Conservation (phyloP, 2,797 vertebrate genomes). For the Cheirogaleus major region DNA sequence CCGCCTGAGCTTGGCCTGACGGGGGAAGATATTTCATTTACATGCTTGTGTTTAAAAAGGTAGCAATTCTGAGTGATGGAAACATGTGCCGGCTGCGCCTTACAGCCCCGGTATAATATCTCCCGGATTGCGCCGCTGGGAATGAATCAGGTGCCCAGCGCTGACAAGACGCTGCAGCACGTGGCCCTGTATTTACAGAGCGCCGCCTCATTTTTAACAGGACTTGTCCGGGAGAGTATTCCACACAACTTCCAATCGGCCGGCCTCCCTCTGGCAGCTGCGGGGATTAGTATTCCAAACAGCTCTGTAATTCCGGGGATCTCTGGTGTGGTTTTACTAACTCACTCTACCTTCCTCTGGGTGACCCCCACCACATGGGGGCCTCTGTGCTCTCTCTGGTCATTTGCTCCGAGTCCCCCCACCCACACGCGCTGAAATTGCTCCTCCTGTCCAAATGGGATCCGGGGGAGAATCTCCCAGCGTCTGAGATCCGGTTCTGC, state of each 20-base stretch:
- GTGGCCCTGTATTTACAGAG: constrained; percentile 60
- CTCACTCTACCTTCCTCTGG: not conserved
- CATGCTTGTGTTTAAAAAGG: constrained; percentile 72
- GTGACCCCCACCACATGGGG: not conserved
- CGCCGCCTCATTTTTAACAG: constrained; percentile 74
- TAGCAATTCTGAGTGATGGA: constrained; percentile 72
- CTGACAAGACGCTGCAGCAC: constrained; percentile 61
- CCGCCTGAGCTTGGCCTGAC: constrained; percentile 49
- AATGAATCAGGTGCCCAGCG: constrained; percentile 55
- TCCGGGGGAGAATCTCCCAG: not conserved
- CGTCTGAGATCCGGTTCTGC: not conserved
- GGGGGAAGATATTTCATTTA: constrained; percentile 76
- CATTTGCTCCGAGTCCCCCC: not conserved
- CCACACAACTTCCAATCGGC: constrained; percentile 44
- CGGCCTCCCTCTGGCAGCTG: constrained; percentile 29
- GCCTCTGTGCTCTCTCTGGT: accelerated
- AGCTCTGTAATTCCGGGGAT: constrained; percentile 34
- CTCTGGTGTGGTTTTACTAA: constrained; percentile 28
- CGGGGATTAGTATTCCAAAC: constrained; percentile 53
- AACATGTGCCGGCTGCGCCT: not conserved
- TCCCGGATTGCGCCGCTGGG: constrained; percentile 60
- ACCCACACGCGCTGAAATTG: not conserved
- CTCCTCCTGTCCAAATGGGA: constrained; percentile 34
- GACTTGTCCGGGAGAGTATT: constrained; percentile 69
- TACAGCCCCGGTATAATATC: constrained; percentile 66